Conservation (phyloP, 2,113 vertebrate species). For the Trochalopteron elliotii region DNA sequence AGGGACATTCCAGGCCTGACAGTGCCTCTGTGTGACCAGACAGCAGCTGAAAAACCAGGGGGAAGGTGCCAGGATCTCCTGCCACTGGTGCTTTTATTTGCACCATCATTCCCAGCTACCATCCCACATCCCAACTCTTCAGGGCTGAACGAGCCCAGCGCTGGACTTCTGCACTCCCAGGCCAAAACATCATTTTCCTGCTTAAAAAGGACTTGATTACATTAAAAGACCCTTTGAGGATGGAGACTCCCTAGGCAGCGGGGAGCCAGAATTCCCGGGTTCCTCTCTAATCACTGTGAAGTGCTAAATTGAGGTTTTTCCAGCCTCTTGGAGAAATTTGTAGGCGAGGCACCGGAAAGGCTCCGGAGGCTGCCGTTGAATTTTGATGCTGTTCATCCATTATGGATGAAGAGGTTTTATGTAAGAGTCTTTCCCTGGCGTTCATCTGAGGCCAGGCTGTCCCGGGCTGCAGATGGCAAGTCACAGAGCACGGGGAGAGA, state of each 20-base stretch:
- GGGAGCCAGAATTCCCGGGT: not conserved
- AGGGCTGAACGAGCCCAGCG: not conserved
- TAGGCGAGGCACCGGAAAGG: slow-evolving; percentile 45
- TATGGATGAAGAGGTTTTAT: slow-evolving; percentile 66
- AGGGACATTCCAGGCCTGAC: not conserved
- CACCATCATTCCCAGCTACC: not conserved
- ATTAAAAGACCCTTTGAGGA: slow-evolving; percentile 22
- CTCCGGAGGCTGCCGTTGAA: slow-evolving; percentile 27
- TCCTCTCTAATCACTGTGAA: not conserved
- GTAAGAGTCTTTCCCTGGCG: slow-evolving; percentile 48
- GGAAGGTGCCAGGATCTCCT: not conserved
- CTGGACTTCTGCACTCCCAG: not conserved
- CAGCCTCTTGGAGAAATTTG: slow-evolving; percentile 30
- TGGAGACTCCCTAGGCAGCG: not conserved
- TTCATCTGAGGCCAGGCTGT: slow-evolving; percentile 59
- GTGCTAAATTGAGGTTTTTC: not conserved
- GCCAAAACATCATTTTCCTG: not conserved
- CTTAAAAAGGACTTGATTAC: not conserved
- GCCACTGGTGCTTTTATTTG: not conserved
- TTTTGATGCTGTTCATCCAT: slow-evolving; percentile 64
- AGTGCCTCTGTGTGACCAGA: not conserved
- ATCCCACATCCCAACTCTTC: not conserved
- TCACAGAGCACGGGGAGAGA: not conserved
- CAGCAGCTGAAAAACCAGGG: not conserved
- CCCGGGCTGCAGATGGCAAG: not conserved